Evolutionary conservation across 2,113 vertebrate species (phyloP).

Genomic region (Grammomys surdaster): DNA sequence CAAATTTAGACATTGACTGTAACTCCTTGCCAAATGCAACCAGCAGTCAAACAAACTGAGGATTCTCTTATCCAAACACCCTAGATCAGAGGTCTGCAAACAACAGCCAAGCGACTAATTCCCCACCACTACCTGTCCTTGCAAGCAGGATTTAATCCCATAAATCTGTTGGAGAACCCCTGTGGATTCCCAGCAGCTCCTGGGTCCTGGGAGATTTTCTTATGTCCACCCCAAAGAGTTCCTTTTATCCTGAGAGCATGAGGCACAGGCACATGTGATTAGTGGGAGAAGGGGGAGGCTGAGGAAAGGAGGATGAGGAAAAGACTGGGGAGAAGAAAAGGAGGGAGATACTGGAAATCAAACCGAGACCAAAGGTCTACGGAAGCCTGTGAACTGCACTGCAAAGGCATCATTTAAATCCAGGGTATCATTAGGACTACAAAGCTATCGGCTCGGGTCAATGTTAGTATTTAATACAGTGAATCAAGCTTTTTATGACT

Average conservation of each 20-base stretch:
- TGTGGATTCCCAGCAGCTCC: background rate
- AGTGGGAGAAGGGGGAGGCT: background rate
- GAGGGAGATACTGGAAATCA: background rate
- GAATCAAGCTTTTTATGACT: slow-evolving; percentile 78
- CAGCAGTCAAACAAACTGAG: background rate
- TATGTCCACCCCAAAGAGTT: background rate
- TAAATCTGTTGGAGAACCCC: background rate
- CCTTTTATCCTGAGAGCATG: background rate
- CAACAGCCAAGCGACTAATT: background rate
- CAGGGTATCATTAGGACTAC: slow-evolving; percentile 75
- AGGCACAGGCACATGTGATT: background rate
- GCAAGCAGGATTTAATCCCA: background rate
- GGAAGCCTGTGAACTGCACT: slow-evolving; percentile 56
- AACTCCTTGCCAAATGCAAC: slow-evolving; percentile 11
- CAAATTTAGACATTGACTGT: background rate
- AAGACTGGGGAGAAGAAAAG: background rate
- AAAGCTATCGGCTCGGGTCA: slow-evolving; percentile 69
- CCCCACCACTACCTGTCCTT: background rate
- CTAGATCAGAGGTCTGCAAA: background rate
- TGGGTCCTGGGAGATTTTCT: background rate
- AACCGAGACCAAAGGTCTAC: slow-evolving; percentile 18
- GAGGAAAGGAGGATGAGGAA: background rate
- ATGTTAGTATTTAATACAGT: slow-evolving; percentile 62
- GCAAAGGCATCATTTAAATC: slow-evolving; percentile 16
- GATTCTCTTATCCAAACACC: background rate